Evolutionary conservation across 1,140 invertebrate species (phyloP).

Genomic region (Cryptotermes secundus): DNA sequence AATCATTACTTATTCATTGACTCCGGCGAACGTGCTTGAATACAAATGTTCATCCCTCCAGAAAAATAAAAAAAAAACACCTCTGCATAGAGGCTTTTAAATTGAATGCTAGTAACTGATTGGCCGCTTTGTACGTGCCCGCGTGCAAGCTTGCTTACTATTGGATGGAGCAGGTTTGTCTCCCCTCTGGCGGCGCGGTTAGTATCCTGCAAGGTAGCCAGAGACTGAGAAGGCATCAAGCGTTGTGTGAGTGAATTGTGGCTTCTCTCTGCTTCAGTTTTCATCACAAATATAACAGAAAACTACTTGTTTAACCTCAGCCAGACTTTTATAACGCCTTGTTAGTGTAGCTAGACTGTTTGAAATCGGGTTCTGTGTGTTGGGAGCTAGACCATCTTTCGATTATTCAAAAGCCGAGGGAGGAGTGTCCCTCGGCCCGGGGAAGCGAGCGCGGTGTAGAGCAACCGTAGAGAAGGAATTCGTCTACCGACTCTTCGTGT

Average conservation of each 20-base stretch:
- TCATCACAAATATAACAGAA: constrained; percentile 3
- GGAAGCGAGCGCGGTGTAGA: not conserved
- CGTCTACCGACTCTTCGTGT: not conserved
- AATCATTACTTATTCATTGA: constrained; percentile 2
- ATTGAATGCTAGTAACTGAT: not conserved
- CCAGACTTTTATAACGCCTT: not conserved
- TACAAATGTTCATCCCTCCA: not conserved
- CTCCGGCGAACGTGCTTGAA: not conserved
- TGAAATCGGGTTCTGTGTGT: not conserved
- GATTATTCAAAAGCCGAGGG: not conserved
- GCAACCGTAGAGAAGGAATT: not conserved
- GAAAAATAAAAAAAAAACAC: constrained; percentile 1
- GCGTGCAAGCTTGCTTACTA: not conserved
- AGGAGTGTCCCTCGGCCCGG: not conserved
- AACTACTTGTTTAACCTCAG: not conserved
- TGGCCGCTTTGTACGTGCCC: not conserved
- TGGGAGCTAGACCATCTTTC: not conserved
- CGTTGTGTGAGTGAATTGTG: not conserved
- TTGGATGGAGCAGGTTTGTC: not conserved
- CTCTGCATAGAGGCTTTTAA: not conserved
- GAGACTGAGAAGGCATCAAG: not conserved
- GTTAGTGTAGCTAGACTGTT: not conserved
- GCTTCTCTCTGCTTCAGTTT: not conserved
- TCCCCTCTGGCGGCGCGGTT: not conserved
- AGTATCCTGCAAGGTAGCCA: not conserved